Conservation (phyloP, 2,113 vertebrate genomes). For the Sisor rabdophorus region DNA sequence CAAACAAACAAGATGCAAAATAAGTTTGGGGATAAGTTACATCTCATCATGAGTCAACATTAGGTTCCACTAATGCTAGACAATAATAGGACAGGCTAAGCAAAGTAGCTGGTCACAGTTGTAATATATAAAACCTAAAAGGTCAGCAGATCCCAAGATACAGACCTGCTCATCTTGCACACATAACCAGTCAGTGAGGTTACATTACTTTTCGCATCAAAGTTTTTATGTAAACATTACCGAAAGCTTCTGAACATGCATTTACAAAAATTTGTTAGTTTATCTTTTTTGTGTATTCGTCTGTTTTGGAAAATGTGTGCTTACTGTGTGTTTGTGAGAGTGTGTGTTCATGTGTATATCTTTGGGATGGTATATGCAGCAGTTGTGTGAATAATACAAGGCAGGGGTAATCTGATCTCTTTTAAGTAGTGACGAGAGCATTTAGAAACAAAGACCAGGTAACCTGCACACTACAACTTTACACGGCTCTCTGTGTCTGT, state of each 20-base stretch:
- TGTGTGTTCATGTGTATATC: slow-evolving; percentile 10
- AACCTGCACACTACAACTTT: slow-evolving; percentile 54
- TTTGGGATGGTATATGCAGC: slow-evolving; percentile 46
- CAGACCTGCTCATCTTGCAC: not conserved
- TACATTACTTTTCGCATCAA: not conserved
- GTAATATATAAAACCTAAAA: not conserved
- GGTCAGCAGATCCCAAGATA: not conserved
- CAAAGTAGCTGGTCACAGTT: not conserved
- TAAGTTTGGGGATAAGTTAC: too few relatives aligned
- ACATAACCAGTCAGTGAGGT: not conserved
- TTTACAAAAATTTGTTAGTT: not conserved
- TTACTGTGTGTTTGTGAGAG: slow-evolving; percentile 9
- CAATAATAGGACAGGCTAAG: not conserved
- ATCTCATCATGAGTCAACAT: not conserved
- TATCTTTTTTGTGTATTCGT: not conserved
- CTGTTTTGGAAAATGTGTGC: slow-evolving; percentile 8
- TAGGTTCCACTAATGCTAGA: not conserved
- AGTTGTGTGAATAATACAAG: slow-evolving; percentile 74
- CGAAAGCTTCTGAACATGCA: not conserved
- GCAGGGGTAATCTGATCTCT: slow-evolving; percentile 65
- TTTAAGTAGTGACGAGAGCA: slow-evolving; percentile 55
- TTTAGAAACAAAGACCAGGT: slow-evolving; percentile 61
- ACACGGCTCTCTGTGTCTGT: slow-evolving; percentile 25
- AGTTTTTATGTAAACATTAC: not conserved
- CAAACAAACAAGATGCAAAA: too few relatives aligned